Percentiles rank a stretch among this genome's conserved stretches.
Conservation (phyloP, 1,140 invertebrate species). For the Hesperophylax magnus region DNA sequence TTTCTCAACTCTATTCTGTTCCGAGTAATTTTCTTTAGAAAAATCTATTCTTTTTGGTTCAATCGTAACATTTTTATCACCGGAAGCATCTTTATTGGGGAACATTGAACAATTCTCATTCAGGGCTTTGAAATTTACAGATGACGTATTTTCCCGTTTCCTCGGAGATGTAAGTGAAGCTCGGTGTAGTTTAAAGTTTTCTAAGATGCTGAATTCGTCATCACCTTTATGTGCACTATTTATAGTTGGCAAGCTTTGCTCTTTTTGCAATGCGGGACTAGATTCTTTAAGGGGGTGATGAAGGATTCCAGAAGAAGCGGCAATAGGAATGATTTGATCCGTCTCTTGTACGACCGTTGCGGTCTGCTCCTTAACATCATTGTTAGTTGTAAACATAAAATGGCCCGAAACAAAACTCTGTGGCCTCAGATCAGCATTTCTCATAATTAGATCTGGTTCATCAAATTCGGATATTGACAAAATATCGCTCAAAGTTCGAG, state of each 20-base stretch:
- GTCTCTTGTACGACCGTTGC: slow-evolving; percentile 38
- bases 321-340: slow-evolving; percentile 31
- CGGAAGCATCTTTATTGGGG: slow-evolving; percentile 65
- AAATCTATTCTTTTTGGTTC: slow-evolving; percentile 69
- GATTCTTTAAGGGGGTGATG: slow-evolving; percentile 26
- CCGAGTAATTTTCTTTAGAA: slow-evolving; percentile 60
- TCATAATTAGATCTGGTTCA: slow-evolving; percentile 72
- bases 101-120: slow-evolving; percentile 68
- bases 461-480: slow-evolving; percentile 80
- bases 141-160: slow-evolving; percentile 60
- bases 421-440: slow-evolving; percentile 64
- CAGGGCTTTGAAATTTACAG: slow-evolving; percentile 53
- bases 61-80: slow-evolving; percentile 63
- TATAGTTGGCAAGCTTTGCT: slow-evolving; percentile 34
- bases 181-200: slow-evolving; percentile 67
- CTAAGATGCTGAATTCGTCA: slow-evolving; percentile 50
- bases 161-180: slow-evolving; percentile 63
- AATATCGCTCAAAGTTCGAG: slow-evolving; percentile 78
- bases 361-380: slow-evolving; percentile 48
- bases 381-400: slow-evolving; percentile 43
- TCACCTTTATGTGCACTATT: slow-evolving; percentile 39
- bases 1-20: slow-evolving; percentile 59
- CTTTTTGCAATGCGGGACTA: slow-evolving; percentile 30
- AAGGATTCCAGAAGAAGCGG: slow-evolving; percentile 2
- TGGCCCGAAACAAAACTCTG: slow-evolving; percentile 58